Evolutionary conservation across 1,140 invertebrate genomes (phyloP).

Genomic region (Leguminivora glycinivorella): DNA sequence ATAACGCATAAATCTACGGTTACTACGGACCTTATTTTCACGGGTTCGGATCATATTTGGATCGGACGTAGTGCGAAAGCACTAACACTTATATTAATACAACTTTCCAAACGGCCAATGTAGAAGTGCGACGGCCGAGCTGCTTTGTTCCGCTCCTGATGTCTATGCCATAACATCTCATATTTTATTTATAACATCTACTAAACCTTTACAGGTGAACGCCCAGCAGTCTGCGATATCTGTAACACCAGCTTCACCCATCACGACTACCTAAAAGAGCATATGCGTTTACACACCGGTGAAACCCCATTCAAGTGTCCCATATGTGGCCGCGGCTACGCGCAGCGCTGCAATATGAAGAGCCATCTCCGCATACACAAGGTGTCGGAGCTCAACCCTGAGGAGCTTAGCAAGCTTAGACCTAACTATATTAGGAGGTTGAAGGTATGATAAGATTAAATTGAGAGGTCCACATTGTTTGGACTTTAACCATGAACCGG

Average conservation of each 20-base stretch:
- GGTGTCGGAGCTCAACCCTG: constrained; percentile 64
- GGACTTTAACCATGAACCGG: too few species aligned
- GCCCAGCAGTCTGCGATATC: constrained; percentile 67
- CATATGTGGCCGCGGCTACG: constrained; percentile 84
- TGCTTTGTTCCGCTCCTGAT: too few species aligned
- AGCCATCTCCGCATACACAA: constrained; percentile 75
- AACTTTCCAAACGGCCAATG: too few species aligned
- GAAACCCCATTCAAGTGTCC: constrained; percentile 87
- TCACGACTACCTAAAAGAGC: constrained; percentile 80
- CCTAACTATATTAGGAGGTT: constrained; percentile 72
- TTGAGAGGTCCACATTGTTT: not conserved
- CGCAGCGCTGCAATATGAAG: constrained; percentile 79
- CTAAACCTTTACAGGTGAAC: constrained; percentile 50
- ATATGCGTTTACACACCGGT: constrained; percentile 86
- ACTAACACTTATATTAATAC: too few species aligned
- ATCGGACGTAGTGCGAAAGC: too few species aligned
- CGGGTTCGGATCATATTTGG: too few species aligned
- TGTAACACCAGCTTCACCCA: constrained; percentile 72
- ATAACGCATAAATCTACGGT: too few species aligned
- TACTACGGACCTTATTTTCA: too few species aligned
- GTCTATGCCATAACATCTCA: too few species aligned
- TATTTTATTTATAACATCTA: too few species aligned
- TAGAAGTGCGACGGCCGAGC: too few species aligned
- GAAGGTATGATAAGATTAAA: constrained; percentile 38
- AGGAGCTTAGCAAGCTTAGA: constrained; percentile 62